A percentile compares a stretch with the other conserved stretches of the same genome.
These are phyloP conservation scores for Idaea biselata DNA, from an alignment of 2,888 invertebrate genomes.

Conservation along the genomic window DNA sequence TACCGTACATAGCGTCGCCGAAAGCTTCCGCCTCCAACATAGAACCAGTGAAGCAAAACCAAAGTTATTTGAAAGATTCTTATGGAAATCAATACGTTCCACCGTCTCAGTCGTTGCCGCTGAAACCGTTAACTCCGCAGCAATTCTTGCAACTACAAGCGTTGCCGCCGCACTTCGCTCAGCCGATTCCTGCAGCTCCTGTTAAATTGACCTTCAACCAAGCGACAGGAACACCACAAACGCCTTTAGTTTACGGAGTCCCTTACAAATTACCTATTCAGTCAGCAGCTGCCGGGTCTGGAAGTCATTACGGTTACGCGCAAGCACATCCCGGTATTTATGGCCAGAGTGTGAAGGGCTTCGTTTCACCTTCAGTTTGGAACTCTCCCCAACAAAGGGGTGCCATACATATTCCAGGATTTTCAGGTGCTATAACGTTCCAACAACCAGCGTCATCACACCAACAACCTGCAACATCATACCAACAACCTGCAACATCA, in stretches of 20 bases:
- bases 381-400: conserved; percentile 28
- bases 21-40: conserved; percentile 45
- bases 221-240: conserved; percentile 40
- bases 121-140: conserved; percentile 60
- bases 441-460: neutral
- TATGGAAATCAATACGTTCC: conserved; percentile 66
- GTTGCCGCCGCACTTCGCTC: conserved; percentile 64
- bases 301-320: conserved; percentile 32
- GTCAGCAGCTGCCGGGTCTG: conserved; percentile 39
- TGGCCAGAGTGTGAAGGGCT: conserved; percentile 43
- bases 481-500: neutral
- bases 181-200: conserved; percentile 58
- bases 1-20: conserved; percentile 49
- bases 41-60: conserved; percentile 54
- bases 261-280: conserved; percentile 54
- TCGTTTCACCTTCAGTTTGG: conserved; percentile 37
- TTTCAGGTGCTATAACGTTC: conserved; percentile 10
- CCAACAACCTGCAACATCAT: too few relatives aligned
- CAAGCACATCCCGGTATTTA: conserved; percentile 49
- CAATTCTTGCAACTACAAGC: conserved; percentile 66
- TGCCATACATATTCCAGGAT: conserved; percentile 18
- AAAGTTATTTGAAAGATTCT: conserved; percentile 55
- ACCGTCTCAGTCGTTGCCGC: conserved; percentile 53
- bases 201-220: conserved; percentile 39
- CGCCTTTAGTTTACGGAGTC: conserved; percentile 43